A percentile compares a stretch with the other conserved stretches of the same genome.
These are phyloP conservation scores for Strigops habroptila DNA, from an alignment of 2,113 vertebrate species.

Conservation along the genomic window DNA sequence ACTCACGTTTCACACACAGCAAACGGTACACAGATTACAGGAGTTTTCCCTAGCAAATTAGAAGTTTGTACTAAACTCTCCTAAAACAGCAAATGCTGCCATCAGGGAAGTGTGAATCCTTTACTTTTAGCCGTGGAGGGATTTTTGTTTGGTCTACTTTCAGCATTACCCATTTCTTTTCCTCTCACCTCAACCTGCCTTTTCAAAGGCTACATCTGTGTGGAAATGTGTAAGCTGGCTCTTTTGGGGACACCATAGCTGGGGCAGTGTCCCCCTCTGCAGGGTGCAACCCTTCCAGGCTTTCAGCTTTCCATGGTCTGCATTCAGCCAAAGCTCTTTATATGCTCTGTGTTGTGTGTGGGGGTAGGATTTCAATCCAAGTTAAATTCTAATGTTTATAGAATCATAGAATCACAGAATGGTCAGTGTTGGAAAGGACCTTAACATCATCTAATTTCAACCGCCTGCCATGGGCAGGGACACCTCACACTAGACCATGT, in stretches of 20 bases:
- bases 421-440: neutral
- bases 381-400: neutral
- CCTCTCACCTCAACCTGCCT: neutral
- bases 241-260: neutral
- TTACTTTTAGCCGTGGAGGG: neutral
- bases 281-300: neutral
- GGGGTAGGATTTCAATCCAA: neutral
- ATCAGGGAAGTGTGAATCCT: neutral
- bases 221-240: neutral
- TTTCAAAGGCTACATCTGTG: neutral
- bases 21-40: neutral
- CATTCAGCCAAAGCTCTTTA: neutral
- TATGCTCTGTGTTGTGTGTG: neutral
- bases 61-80: neutral
- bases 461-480: neutral
- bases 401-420: neutral
- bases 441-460: neutral
- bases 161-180: rapidly evolving
- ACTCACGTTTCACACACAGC: neutral
- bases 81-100: neutral
- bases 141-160: neutral
- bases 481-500: neutral
- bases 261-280: neutral
- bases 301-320: neutral
- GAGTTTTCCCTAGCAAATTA: neutral